These are phyloP conservation scores for Maccullochella peelii DNA, from an alignment of 2,113 vertebrate genomes.

Conservation along the genomic window DNA sequence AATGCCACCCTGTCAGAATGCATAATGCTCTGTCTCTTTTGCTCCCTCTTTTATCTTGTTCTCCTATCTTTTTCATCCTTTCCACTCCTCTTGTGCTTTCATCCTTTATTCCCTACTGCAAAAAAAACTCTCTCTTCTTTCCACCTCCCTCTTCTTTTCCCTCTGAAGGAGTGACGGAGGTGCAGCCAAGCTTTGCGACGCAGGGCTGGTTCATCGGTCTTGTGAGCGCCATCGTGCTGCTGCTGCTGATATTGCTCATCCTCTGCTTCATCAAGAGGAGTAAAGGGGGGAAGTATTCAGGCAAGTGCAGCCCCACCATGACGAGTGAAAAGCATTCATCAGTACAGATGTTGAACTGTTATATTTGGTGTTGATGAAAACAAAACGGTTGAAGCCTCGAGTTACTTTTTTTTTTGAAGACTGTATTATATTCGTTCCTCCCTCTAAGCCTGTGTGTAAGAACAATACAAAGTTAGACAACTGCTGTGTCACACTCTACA, in stretches of 20 bases:
- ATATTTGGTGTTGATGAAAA: not conserved
- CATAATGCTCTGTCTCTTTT: slow-evolving; percentile 37
- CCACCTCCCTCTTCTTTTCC: not conserved
- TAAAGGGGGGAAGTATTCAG: slow-evolving; percentile 95
- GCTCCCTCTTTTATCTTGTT: slow-evolving; percentile 33
- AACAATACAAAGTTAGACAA: not conserved
- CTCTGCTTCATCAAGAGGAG: slow-evolving; percentile 93
- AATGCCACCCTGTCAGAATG: slow-evolving; percentile 45
- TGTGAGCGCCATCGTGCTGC: slow-evolving; percentile 86
- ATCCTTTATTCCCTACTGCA: slow-evolving; percentile 8
- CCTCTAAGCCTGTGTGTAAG: not conserved
- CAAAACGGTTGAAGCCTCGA: not conserved
- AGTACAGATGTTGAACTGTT: not conserved
- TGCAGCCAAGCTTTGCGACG: slow-evolving; percentile 81
- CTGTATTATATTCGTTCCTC: not conserved
- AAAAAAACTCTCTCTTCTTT: not conserved
- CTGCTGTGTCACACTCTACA: slow-evolving; percentile 13
- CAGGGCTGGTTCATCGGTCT: slow-evolving; percentile 93
- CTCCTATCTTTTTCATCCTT: slow-evolving; percentile 16
- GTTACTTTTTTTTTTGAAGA: not conserved
- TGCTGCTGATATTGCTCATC: slow-evolving; percentile 88
- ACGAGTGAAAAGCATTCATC: not conserved
- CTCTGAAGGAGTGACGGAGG: slow-evolving; percentile 68
- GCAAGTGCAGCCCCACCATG: slow-evolving; percentile 61
- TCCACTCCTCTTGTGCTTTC: slow-evolving; percentile 6